Evolutionary conservation across 2,888 invertebrate genomes (phyloP).

Genomic region (Tiphia femorata): DNA sequence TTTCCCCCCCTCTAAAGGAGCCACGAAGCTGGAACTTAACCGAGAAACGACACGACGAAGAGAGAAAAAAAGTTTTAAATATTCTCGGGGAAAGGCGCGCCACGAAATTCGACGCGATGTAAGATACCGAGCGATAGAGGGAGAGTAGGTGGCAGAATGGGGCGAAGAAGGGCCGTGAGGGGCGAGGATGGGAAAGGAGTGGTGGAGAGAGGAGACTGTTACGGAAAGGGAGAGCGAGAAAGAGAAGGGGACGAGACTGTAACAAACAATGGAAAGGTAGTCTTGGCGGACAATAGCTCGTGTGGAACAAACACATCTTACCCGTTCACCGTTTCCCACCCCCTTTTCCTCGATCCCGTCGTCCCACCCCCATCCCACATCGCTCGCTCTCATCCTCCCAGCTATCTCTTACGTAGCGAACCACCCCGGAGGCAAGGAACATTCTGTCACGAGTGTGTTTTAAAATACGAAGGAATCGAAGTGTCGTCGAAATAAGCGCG

Average conservation of each 20-base stretch:
- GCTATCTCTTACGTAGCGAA: too few species aligned
- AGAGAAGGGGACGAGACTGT: slow-evolving; percentile 54
- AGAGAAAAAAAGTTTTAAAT: slow-evolving; percentile 30
- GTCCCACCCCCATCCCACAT: neutral
- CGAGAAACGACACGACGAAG: neutral
- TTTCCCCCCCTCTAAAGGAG: neutral
- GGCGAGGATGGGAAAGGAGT: slow-evolving; percentile 33
- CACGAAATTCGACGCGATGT: slow-evolving; percentile 42
- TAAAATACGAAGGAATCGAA: too few species aligned
- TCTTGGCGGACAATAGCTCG: slow-evolving; percentile 65
- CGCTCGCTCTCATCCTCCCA: neutral
- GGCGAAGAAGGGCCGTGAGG: too few species aligned
- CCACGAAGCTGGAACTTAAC: too few species aligned
- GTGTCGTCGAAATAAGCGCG: too few species aligned
- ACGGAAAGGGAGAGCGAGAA: slow-evolving; percentile 23
- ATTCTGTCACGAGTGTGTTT: too few species aligned
- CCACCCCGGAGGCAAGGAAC: too few species aligned
- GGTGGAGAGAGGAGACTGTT: slow-evolving; percentile 29
- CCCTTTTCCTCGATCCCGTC: slow-evolving; percentile 22
- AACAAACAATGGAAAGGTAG: slow-evolving; percentile 66
- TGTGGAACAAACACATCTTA: slow-evolving; percentile 67
- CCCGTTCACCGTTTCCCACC: slow-evolving; percentile 50
- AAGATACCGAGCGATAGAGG: slow-evolving; percentile 47
- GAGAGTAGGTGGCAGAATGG: slow-evolving; percentile 11
- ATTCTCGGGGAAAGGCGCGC: slow-evolving; percentile 18